Percentiles rank a stretch among this genome's conserved stretches.
Conservation (phyloP, 2,113 vertebrate genomes). For the Ivindomyrus marchei region DNA sequence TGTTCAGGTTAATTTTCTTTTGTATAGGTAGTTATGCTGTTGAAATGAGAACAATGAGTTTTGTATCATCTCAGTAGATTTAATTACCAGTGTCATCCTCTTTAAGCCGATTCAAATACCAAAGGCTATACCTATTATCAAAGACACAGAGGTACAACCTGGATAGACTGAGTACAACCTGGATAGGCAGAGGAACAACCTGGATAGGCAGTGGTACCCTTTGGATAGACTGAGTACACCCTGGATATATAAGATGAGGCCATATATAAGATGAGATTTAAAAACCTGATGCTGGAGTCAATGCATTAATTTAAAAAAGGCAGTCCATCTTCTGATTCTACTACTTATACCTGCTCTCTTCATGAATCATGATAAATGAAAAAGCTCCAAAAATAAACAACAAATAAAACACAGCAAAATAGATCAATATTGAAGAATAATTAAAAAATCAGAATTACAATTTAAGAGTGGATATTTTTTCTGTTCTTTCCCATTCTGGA, state of each 20-base stretch:
- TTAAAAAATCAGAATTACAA: not conserved
- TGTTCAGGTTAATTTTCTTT: not conserved
- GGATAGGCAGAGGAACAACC: no score
- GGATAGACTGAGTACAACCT: not conserved
- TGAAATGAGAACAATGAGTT: not conserved
- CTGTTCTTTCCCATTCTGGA: not conserved
- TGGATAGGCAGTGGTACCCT: no score
- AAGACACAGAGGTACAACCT: not conserved
- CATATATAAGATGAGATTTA: not conserved
- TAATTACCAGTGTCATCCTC: not conserved
- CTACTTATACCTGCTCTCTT: not conserved
- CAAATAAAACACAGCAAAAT: not conserved
- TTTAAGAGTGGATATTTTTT: not conserved
- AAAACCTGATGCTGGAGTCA: not conserved
- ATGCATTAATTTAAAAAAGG: not conserved
- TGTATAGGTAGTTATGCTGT: not conserved
- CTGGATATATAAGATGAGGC: not conserved
- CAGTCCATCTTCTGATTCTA: not conserved
- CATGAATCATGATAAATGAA: not conserved
- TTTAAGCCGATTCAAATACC: not conserved
- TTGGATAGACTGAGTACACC: no score
- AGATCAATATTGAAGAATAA: not conserved
- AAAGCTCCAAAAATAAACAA: not conserved
- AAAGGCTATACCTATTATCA: not conserved
- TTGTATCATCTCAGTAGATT: not conserved